Conservation (phyloP, 2,113 vertebrate genomes). For the Benitochromis conjunctus region DNA sequence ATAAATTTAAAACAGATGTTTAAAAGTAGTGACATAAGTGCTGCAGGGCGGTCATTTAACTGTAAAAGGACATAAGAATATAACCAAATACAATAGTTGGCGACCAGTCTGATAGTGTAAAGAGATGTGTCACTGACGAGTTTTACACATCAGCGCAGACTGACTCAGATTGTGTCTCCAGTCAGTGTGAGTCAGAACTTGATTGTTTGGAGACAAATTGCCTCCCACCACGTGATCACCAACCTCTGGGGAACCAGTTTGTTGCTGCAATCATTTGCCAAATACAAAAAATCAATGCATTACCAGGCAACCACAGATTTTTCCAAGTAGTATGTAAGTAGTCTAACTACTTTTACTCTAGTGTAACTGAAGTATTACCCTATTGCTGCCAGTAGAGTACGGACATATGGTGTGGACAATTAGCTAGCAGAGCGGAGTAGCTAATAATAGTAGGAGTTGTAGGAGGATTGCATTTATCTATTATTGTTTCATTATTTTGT, state of each 20-base stretch:
- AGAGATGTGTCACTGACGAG: not conserved
- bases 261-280: not conserved
- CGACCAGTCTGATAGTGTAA: not conserved
- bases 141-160: not conserved
- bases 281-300: not conserved
- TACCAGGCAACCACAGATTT: not conserved
- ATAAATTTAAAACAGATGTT: not conserved
- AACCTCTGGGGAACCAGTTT: not conserved
- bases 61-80: not conserved
- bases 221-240: accelerated
- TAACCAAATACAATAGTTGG: not conserved
- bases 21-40: not conserved
- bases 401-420: not conserved
- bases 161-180: not conserved
- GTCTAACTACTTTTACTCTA: not conserved
- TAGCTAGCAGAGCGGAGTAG: not conserved
- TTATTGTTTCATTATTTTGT: not conserved
- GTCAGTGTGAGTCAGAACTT: not conserved
- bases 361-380: not conserved
- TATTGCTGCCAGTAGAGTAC: not conserved
- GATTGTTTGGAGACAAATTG: not conserved
- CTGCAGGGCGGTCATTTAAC: not conserved
- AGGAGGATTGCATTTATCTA: not conserved
- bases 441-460: not conserved
- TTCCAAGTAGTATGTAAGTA: not conserved